Base-by-base conservation (phyloP, 2,888 invertebrate genomes). In the Machimus atricapillus region DNA sequence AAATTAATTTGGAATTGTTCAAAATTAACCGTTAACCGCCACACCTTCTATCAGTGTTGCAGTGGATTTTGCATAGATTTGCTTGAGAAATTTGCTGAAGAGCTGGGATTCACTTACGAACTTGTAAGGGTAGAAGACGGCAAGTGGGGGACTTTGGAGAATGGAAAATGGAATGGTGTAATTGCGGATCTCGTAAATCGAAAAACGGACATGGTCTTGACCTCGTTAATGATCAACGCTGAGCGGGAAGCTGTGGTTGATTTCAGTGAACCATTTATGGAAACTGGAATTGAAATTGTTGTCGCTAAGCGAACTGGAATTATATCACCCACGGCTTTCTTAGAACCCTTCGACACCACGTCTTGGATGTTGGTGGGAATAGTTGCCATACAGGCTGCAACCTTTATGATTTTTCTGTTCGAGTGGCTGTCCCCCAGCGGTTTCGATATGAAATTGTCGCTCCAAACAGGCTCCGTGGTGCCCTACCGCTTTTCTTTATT, bases 41-140 rank as follows among this genome's bases (percentile, higher is more conserved):
- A n/a, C n/a, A n/a, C 96, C 87, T 95, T 96, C 91, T 97, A 96
- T 92, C 97, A 97, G 92, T 99, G 99, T 93, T 99, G 99, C 93
- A 98, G 98, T 88, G 99, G 99, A 8, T 98, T 99, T 93, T 99
- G 99, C 93, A 98, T 99, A 89, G 99, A 99, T 93, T 94, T 99
- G 88, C 94, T 99, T 89, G 97, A 97, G 91, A 98, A 98, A 92
- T 96, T 99, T 90, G 97, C 98, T 83, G 97, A 97, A 90, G 98
- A 98, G 91, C 94, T 99, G 88, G 98, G 98, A 87, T 99, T 99
- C 93, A 98, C 98, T 12, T 99, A 98, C 93, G 98, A 99, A 91
- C 94, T 99, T 89, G 96, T 97, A 73, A 95, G 98, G 88, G 98
- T 98, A 1, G 97, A 98, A 91, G 98, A 98, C 91, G 97, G 97